Conservation (phyloP, 2,888 invertebrate genomes). For the Drosophila atripex region DNA sequence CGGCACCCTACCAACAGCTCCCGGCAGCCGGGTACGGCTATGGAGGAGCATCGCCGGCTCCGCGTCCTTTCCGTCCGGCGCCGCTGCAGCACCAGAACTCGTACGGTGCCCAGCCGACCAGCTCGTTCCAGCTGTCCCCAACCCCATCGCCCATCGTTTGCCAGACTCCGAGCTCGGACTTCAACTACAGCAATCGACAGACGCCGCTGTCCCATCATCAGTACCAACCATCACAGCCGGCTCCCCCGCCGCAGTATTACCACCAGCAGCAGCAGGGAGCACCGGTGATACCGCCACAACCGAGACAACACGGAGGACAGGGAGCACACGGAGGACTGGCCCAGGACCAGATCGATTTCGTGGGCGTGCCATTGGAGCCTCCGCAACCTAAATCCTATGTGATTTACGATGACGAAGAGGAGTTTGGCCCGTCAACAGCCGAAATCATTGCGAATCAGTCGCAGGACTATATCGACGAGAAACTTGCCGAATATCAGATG, state of each 20-base stretch:
- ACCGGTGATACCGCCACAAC: conserved; percentile 80
- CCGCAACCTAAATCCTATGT: conserved; percentile 87
- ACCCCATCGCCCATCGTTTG: conserved; percentile 86
- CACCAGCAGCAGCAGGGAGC: conserved; percentile 65
- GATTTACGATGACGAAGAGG: conserved; percentile 88
- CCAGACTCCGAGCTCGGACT: conserved; percentile 86
- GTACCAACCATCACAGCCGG: conserved; percentile 77
- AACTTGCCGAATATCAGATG: conserved; percentile 95
- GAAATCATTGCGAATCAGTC: conserved; percentile 97
- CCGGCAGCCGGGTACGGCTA: conserved; percentile 39
- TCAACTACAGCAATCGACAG: conserved; percentile 86
- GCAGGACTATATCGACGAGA: conserved; percentile 97
- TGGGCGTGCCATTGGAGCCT: conserved; percentile 91
- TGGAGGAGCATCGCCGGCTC: conserved; percentile 64
- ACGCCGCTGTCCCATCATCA: conserved; percentile 82
- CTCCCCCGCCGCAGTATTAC: conserved; percentile 80
- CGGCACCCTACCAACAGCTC: conserved; percentile 82
- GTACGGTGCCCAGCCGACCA: conserved; percentile 76
- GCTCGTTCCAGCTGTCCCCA: conserved; percentile 84
- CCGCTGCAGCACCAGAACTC: conserved; percentile 83
- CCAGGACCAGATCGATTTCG: conserved; percentile 83
- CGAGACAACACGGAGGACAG: conserved; percentile 77
- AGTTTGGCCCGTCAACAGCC: conserved; percentile 93
- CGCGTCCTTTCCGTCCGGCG: conserved; percentile 83
- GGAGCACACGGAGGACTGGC: conserved; percentile 22